Base-by-base conservation (phyloP, 1,140 invertebrate species). In the Cherax quadricarinatus region DNA sequence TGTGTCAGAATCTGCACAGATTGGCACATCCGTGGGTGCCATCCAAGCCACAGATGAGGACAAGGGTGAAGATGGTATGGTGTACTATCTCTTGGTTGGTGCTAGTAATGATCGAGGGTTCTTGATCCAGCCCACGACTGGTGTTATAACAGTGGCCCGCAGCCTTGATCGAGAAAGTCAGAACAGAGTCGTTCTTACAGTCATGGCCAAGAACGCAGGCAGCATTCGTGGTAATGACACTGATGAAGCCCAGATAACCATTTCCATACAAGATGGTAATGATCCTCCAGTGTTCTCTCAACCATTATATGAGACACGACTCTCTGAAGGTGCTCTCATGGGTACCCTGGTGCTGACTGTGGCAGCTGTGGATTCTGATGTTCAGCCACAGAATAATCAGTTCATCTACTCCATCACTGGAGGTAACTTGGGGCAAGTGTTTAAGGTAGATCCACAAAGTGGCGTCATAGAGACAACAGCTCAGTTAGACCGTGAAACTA, bases 251-350 rank as follows among this genome's bases (percentile, higher is more conserved):
- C 98, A 98, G 95, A 97, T 99, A 0, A 98, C 98, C 51, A 97
- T 99, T 88, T 97, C 97, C 1, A 98, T 99, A 86, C 98, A 99
- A 95, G 98, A 99, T 95, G 98, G 98, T 6, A 99, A 99, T 94
- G 98, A 99, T 96, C 98, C 98, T 4, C 98, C 98, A 0, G 97
- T 98, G 95, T 99, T 99, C 94, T 94, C 97, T 14, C 96, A 97
- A 93, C 96, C 96, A 49, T 94, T 96, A 41, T 99, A 99, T 94
- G 96, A 97, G 92, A 96, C 97, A 0, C 96, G 95, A 57, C 96
- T 99, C 9, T 97, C 97, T 24, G 98, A 99, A 95, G 97, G 97
- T 53, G 97, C 96, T 0, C 92, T 94, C 0, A 94, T 97, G 5
- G 98, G 98, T 0, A 96, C 97, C 2, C 96, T 96, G 94, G 96